These are phyloP conservation scores for Lepilemur septentrionalis DNA, from an alignment of 2,797 vertebrate species.

Conservation along the genomic window DNA sequence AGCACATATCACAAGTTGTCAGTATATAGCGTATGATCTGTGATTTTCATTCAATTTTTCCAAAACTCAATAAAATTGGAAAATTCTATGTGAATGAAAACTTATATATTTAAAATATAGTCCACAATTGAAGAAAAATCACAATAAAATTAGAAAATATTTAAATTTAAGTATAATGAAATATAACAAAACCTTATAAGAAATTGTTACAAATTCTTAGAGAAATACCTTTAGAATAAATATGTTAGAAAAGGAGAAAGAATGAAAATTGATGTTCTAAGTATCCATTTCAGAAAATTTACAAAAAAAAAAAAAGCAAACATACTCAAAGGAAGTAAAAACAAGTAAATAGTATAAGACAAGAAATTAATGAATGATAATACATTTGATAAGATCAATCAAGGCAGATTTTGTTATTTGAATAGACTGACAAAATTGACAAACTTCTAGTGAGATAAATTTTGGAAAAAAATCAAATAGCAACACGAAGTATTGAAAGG, in stretches of 20 bases:
- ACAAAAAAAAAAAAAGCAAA: not conserved
- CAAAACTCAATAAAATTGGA: not conserved
- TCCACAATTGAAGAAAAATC: not conserved
- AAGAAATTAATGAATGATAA: not conserved
- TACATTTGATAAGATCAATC: not conserved
- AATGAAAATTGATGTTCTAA: not conserved
- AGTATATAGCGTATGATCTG: not conserved
- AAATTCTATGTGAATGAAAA: not conserved
- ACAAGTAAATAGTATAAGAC: not conserved
- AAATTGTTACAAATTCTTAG: not conserved
- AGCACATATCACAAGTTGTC: not conserved
- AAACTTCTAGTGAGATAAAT: not conserved
- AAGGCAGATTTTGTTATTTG: not conserved
- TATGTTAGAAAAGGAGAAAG: not conserved
- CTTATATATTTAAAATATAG: not conserved
- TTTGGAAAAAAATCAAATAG: not conserved
- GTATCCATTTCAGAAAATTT: not conserved
- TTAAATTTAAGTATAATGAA: not conserved
- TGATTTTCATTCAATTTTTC: not conserved
- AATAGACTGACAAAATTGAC: not conserved
- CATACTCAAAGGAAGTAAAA: not conserved
- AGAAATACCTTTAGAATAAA: not conserved
- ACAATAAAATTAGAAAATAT: not conserved
- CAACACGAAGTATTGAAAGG: not conserved
- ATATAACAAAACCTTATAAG: not conserved